Conservation (phyloP, 2,113 vertebrate species). For the Chamaetylas fuelleborni region DNA sequence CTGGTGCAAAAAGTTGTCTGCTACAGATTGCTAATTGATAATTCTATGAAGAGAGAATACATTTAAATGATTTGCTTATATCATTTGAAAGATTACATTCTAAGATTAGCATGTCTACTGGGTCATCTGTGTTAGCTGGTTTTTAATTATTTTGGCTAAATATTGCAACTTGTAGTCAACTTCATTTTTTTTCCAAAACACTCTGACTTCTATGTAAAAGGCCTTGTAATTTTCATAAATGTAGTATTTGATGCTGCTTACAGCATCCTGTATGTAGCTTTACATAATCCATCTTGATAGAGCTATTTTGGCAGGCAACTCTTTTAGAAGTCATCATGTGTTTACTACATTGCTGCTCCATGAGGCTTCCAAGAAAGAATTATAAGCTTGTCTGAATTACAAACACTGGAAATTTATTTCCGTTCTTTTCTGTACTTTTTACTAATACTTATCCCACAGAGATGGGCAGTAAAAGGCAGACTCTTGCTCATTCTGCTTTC, state of each 20-base stretch:
- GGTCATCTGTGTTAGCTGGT: not conserved
- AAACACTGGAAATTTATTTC: conserved; percentile 42
- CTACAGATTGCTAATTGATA: not conserved
- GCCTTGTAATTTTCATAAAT: not conserved
- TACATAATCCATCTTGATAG: not conserved
- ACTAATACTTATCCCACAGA: conserved; percentile 22
- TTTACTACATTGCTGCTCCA: not conserved
- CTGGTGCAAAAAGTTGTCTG: not conserved
- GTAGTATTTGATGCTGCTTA: not conserved
- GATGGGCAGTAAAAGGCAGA: conserved; percentile 25
- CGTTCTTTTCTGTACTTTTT: conserved; percentile 45
- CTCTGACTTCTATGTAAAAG: not conserved
- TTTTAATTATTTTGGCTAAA: not conserved
- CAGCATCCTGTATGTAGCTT: not conserved
- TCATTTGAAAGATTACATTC: not conserved
- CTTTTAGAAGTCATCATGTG: conserved; percentile 25
- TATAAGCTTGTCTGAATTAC: conserved; percentile 49
- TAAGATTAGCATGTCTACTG: not conserved
- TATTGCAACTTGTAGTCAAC: not conserved
- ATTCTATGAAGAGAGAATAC: not conserved
- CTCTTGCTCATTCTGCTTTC: conserved; percentile 11
- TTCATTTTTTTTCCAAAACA: conserved; percentile 10
- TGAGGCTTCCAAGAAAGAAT: conserved; percentile 23
- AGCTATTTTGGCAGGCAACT: conserved; percentile 25
- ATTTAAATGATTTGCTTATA: not conserved